Evolutionary conservation across 1,140 invertebrate species (phyloP).

Genomic region (Leptestheria dahalacensis): DNA sequence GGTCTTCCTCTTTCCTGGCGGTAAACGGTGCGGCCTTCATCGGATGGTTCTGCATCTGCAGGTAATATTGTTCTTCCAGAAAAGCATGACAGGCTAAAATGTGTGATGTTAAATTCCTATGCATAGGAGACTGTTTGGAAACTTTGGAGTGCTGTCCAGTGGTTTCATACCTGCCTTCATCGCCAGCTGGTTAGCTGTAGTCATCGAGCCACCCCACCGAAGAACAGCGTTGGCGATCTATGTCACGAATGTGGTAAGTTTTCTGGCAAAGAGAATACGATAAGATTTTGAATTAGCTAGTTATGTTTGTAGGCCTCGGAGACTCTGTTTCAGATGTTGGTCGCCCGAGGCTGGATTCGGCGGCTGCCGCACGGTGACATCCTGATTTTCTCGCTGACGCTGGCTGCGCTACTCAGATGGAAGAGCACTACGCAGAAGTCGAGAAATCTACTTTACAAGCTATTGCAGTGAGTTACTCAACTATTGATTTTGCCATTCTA

Average conservation of each 20-base stretch:
- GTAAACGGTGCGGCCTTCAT: slow-evolving; percentile 57
- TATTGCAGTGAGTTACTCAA: too few relatives aligned
- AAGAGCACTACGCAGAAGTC: neutral
- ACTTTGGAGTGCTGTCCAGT: slow-evolving; percentile 48
- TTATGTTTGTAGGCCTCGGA: slow-evolving; percentile 45
- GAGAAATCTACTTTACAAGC: neutral
- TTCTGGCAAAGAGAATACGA: neutral
- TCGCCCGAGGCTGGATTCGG: slow-evolving; percentile 41
- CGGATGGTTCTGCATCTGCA: slow-evolving; percentile 45
- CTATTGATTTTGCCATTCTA: too few relatives aligned
- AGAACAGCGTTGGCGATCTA: slow-evolving; percentile 54
- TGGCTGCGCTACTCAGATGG: slow-evolving; percentile 14
- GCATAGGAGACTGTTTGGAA: slow-evolving; percentile 43
- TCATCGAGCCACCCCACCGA: slow-evolving; percentile 55
- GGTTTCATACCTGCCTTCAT: slow-evolving; percentile 54
- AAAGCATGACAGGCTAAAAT: neutral
- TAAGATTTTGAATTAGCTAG: neutral
- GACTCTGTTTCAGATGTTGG: slow-evolving; percentile 55
- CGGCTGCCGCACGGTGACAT: slow-evolving; percentile 45
- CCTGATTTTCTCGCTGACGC: slow-evolving; percentile 12
- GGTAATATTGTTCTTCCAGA: slow-evolving; percentile 35
- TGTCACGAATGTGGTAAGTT: slow-evolving; percentile 58
- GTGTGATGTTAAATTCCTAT: slow-evolving; percentile 20
- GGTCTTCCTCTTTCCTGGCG: slow-evolving; percentile 58
- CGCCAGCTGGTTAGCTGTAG: slow-evolving; percentile 50